Evolutionary conservation across 64 coral and sea anemone species (phyloP), one percentile per base, ranked within the genome.

Genomic region (Anthopleura sola): DNA sequence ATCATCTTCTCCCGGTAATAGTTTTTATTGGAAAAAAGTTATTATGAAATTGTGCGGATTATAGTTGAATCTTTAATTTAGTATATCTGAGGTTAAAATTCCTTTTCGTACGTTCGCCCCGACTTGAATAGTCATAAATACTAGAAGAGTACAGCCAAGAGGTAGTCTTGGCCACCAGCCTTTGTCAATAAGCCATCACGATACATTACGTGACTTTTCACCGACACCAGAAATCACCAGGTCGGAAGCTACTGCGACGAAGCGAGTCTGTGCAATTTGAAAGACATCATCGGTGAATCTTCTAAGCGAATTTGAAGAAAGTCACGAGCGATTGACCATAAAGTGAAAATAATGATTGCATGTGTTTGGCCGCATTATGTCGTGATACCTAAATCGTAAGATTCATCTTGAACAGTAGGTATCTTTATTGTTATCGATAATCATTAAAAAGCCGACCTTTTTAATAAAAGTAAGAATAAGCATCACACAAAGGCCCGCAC

Each of bases 391-490:
- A 71, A 71, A 71, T 71, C 26, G 66, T 71, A 31, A 71, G 26
- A 29, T 71, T 34, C 66, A 36, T 34, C 66, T 34, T 71, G 34
- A 71, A 71, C 66, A 71, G 66, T 71, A 17, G 66, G 66, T 71
- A 71, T 71, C 66, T 71, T 71, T 34, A 34, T 32, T 32, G n/a
- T 71, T 71, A 71, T 71, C 66, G 28, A 71, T 71, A 71, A 71
- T 34, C 66, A 71, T 71, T 62, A 71, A 71, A 71, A 71, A 71
- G 66, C 66, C 66, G 66, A 71, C 28, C 66, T 34, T 71, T 64
- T 71, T 71, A 71, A 71, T 71, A 71, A 15, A 62, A 62, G n/a
- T 34, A 28, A 71, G 29, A 32, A 71, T 17, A 71, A n/a, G 66
- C 34, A 71, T 66, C 60, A 71, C 66, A 29, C 12, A 71, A 71